A percentile compares a stretch with the other conserved stretches of the same genome.
Conservation (phyloP, 2,797 vertebrate genomes). For the Liasis olivaceus region DNA sequence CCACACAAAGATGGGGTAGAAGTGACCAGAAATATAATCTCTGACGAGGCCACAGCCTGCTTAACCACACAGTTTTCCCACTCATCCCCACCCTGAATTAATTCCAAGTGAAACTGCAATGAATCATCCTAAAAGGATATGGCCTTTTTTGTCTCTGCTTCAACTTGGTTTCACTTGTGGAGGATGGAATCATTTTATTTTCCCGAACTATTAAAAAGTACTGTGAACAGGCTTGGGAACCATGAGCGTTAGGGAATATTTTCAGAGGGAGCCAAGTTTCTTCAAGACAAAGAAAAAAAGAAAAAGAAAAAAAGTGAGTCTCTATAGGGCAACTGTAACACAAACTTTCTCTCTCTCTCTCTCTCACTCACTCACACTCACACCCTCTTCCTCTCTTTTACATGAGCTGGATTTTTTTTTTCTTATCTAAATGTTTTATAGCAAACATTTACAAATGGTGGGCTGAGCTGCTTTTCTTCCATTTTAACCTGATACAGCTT, state of each 20-base stretch:
- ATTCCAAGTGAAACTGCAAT: background rate
- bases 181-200: background rate
- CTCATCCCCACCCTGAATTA: background rate
- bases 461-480: slow-evolving; percentile 34
- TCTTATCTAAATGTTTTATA: slow-evolving; percentile 46
- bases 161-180: background rate
- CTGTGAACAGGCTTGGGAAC: slow-evolving; percentile 8
- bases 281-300: slow-evolving; percentile 5
- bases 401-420: slow-evolving; percentile 31
- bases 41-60: background rate
- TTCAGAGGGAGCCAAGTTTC: slow-evolving; percentile 21
- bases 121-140: slow-evolving; percentile 14
- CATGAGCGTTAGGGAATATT: background rate
- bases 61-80: background rate
- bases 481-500: background rate
- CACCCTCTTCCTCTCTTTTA: slow-evolving; percentile 2
- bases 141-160: background rate
- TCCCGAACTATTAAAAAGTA: background rate
- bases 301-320: slow-evolving; percentile 36
- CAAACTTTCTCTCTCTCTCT: slow-evolving; percentile 3
- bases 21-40: background rate
- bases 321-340: slow-evolving; percentile 49
- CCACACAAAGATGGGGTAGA: background rate
- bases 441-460: slow-evolving; percentile 25
- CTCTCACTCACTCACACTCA: slow-evolving; percentile 3